Conservation (phyloP, 1,140 invertebrate genomes). For the Polypedilum vanderplanki region DNA sequence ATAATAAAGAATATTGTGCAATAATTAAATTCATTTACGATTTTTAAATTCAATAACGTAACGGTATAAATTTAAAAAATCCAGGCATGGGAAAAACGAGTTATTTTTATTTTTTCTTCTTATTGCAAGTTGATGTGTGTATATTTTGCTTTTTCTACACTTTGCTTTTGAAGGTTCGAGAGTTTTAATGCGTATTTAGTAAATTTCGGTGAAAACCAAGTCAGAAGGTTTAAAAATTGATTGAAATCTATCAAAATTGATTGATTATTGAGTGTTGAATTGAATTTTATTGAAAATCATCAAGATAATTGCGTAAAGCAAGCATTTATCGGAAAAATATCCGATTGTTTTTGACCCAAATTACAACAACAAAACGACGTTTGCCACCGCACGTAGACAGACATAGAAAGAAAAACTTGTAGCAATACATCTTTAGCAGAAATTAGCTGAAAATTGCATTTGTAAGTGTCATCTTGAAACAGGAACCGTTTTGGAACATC, state of each 20-base stretch:
- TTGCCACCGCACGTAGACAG: neutral
- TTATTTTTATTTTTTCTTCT: no score
- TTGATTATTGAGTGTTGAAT: neutral
- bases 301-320: neutral
- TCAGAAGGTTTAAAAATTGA: neutral
- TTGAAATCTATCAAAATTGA: neutral
- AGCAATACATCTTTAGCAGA: neutral
- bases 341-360: conserved; percentile 7
- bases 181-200: neutral
- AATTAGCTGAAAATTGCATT: neutral
- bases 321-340: neutral
- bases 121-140: no score
- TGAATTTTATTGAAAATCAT: neutral
- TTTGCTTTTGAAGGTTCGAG: neutral
- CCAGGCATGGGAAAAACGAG: no score
- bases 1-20: no score
- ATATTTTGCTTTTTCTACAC: neutral
- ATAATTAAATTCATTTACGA: no score
- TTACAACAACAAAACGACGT: conserved; percentile 1
- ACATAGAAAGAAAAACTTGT: neutral
- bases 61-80: no score
- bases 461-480: neutral
- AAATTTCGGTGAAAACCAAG: neutral
- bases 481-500: neutral
- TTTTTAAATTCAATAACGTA: no score